phyloP scores from a whole-genome alignment of 2,113 vertebrate species.

The Phalacrocorax carbo region DNA sequence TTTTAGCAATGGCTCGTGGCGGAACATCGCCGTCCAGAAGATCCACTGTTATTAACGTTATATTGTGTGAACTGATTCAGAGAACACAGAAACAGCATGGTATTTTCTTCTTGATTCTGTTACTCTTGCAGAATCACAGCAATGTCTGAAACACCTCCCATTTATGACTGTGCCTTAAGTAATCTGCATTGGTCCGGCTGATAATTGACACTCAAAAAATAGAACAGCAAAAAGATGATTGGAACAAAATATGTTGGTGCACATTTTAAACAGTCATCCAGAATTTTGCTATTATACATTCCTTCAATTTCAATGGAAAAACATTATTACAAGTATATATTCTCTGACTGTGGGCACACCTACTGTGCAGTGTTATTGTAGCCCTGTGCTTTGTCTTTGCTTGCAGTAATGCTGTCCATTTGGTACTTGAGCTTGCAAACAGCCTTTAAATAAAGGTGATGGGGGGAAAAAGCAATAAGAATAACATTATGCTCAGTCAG shows the following conservation, averaged over 20 bases:
- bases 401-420: constrained; percentile 66
- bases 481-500: neutral
- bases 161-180: neutral
- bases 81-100: neutral
- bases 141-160: neutral
- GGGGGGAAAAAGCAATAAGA: constrained; percentile 55
- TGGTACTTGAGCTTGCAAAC: constrained; percentile 71
- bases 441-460: constrained; percentile 72
- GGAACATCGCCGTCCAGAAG: neutral
- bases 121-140: constrained; percentile 9
- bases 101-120: constrained; percentile 28
- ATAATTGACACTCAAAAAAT: neutral
- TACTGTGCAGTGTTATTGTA: constrained; percentile 72
- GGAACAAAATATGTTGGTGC: constrained; percentile 38
- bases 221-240: neutral
- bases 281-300: neutral
- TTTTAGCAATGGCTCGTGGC: constrained; percentile 16
- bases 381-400: constrained; percentile 75
- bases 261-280: constrained; percentile 62
- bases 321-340: constrained; percentile 5
- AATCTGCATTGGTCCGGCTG: constrained; percentile 13
- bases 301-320: constrained; percentile 30
- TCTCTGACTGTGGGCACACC: constrained; percentile 82
- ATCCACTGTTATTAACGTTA: neutral
- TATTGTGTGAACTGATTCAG: neutral